Evolutionary conservation across 2,113 vertebrate species (phyloP), one percentile per base, ranked within the genome.

Genomic region (Alethe diademata): DNA sequence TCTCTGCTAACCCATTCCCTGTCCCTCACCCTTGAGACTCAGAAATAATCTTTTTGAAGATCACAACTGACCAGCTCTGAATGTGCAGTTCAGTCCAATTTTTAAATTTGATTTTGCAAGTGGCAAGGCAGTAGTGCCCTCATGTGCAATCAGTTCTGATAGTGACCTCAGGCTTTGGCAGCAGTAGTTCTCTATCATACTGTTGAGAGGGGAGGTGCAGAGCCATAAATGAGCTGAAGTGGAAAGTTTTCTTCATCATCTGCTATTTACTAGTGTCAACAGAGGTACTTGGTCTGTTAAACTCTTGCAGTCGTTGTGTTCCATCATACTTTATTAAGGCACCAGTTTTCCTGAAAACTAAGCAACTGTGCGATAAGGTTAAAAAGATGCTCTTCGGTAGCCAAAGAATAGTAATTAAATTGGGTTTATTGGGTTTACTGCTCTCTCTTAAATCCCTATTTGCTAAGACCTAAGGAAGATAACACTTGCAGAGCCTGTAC

Each of bases 91-190:
- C 3, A 61, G 40, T 45, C 25, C 19, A 10, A 12, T 78, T 80
- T 70, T 88, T 47, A 14, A 18, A 75, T 83, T 33, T 66, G 35
- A 19, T 29, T 88, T 90, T 83, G 45, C 40, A 73, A 78, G n/a
- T 23, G 76, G 24, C 23, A 61, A 64, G n/a, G 69, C 29, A 35
- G 42, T 16, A 15, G 28, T 65, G 8, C 13, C 33, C 22, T 61
- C 0, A 0, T 0, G 4, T n/a, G 28, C 6, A 2, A 7, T 50
- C 31, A 24, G 53, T 72, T 85, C 53, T 75, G 65, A 79, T 38
- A 53, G 36, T 54, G 58, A 92, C 5, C 50, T 38, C 53, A 75
- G 76, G 14, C 20, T 57, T 16, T 80, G 57, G 56, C 38, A 43
- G 36, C 36, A 40, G 43, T 9, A 64, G 40, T 53, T 87, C 42